Evolutionary conservation across 2,888 invertebrate species (phyloP).

Genomic region (Hypomecis punctinalis): DNA sequence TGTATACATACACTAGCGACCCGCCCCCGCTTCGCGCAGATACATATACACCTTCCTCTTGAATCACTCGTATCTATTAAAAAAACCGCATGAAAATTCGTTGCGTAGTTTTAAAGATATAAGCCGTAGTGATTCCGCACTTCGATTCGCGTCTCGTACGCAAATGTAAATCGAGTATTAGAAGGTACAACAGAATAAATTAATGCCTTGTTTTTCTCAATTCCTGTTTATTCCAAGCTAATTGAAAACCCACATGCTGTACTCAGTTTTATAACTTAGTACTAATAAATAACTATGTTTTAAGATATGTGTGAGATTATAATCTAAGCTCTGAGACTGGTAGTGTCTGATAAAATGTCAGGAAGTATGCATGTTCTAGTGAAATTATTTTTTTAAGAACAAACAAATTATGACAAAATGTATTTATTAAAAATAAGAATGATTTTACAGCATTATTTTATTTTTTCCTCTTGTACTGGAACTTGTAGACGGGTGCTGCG

Average conservation of each 20-base stretch:
- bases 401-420: constrained; percentile 30
- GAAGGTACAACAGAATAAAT: too few species aligned
- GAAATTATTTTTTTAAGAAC: constrained; percentile 39
- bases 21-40: too few species aligned
- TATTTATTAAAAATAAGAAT: constrained; percentile 36
- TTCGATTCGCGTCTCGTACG: too few species aligned
- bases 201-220: too few species aligned
- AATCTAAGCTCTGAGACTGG: constrained; percentile 40
- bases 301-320: constrained; percentile 35
- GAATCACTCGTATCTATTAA: too few species aligned
- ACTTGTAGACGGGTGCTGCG: constrained; percentile 90
- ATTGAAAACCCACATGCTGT: background rate
- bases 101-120: too few species aligned
- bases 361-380: constrained; percentile 30
- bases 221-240: too few species aligned
- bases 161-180: too few species aligned
- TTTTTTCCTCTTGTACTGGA: constrained; percentile 92
- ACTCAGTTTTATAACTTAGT: constrained; percentile 11
- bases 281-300: background rate
- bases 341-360: constrained; percentile 28
- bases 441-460: constrained; percentile 63
- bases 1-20: too few species aligned
- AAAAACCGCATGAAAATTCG: too few species aligned
- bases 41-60: too few species aligned
- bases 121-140: too few species aligned